A percentile compares a stretch with the other conserved stretches of the same genome.
Evolutionary conservation across 2,113 vertebrate species (phyloP).

Genomic region (Todiramphus saurophagus): DNA sequence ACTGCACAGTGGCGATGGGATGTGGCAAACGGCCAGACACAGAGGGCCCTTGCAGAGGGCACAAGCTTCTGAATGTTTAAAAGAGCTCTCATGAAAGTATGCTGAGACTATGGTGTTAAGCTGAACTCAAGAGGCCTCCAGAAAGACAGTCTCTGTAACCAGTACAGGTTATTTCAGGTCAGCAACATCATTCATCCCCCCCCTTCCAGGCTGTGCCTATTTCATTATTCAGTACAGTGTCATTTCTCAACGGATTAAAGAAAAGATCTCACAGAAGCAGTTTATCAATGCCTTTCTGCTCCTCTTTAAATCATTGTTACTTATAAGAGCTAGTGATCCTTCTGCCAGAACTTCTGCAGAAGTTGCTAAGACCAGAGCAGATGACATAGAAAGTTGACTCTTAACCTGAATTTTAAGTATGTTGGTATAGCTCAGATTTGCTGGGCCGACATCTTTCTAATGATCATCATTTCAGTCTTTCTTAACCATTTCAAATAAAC

Average conservation of each 20-base stretch:
- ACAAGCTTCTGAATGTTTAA: not conserved
- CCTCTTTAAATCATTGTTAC: not conserved
- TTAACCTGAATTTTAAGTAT: not conserved
- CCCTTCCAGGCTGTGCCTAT: not conserved
- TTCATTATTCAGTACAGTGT: not conserved
- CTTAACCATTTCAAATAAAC: not conserved
- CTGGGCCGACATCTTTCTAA: not conserved
- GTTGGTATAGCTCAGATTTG: not conserved
- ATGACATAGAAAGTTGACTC: not conserved
- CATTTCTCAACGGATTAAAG: not conserved
- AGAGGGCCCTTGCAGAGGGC: not conserved
- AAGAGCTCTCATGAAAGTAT: not conserved
- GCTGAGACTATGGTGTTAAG: not conserved
- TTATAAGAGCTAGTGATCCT: not conserved
- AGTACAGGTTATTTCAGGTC: not conserved
- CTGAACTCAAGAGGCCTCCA: not conserved
- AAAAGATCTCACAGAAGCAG: not conserved
- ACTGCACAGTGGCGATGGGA: not conserved
- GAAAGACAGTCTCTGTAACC: not conserved
- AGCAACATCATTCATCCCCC: not conserved
- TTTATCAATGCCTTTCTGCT: not conserved
- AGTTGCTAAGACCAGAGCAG: not conserved
- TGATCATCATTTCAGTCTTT: not conserved
- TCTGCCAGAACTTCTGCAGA: not conserved
- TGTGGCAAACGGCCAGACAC: not conserved